These are phyloP conservation scores for Leuctra nigra DNA, from an alignment of 2,888 invertebrate species.

Conservation along the genomic window DNA sequence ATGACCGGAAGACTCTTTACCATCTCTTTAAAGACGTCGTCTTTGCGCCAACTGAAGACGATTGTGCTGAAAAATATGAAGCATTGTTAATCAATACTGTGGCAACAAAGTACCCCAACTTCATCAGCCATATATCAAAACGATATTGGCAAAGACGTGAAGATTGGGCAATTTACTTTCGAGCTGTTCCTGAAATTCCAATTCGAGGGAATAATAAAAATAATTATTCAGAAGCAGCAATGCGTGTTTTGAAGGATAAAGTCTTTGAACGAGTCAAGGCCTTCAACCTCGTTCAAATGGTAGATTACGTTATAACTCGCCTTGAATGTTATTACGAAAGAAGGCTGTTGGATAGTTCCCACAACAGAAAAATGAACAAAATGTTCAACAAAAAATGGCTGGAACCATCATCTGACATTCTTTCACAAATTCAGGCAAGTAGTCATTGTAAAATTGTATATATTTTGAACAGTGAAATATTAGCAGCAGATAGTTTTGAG, in stretches of 20 bases:
- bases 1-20: not conserved
- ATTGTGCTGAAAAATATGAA: no score
- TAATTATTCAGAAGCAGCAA: conserved; percentile 30
- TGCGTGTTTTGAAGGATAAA: conserved; percentile 30
- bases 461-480: no score
- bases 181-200: conserved; percentile 26
- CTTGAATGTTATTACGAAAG: conserved; percentile 9
- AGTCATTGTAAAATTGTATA: no score
- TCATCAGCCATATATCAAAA: not conserved
- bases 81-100: no score
- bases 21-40: not conserved
- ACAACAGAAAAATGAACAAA: no score
- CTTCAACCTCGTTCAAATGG: conserved; percentile 29
- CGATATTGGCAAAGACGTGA: not conserved
- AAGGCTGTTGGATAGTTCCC: not conserved
- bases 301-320: not conserved
- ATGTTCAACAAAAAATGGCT: not conserved
- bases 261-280: conserved; percentile 29
- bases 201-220: conserved; percentile 30
- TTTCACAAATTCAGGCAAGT: no score
- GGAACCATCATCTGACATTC: no score
- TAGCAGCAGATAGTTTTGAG: no score
- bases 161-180: conserved; percentile 28
- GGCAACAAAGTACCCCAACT: not conserved
- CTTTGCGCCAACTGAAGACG: no score